Conservation (phyloP, 2,888 invertebrate species). For the Brachypalpus laphriformis region DNA sequence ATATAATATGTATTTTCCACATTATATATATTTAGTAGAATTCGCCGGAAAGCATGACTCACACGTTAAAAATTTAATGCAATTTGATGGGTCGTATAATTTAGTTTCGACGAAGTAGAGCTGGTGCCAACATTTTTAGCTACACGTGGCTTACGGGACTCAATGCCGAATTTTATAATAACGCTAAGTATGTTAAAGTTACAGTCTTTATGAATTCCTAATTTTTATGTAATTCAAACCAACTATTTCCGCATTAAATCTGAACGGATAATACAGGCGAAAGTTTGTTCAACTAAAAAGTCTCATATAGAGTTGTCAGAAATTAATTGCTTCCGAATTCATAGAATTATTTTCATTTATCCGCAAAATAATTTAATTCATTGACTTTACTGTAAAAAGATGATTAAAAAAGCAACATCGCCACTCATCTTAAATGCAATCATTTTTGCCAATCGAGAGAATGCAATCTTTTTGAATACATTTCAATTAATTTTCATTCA, state of each 20-base stretch:
- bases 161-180: slow-evolving; percentile 1
- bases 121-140: neutral
- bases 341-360: no score
- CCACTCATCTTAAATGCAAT: no score
- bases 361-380: no score
- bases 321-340: no score
- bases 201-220: neutral
- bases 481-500: no score
- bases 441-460: no score
- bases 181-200: neutral
- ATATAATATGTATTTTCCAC: neutral
- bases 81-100: neutral
- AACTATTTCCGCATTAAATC: neutral
- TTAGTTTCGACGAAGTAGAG: neutral
- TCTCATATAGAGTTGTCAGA: no score
- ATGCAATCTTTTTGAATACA: no score
- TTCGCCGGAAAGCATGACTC: neutral
- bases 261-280: neutral
- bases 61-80: neutral
- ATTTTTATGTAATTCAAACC: neutral
- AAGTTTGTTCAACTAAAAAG: no score
- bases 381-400: no score
- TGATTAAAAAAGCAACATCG: no score
- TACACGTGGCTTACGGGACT: neutral
- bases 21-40: neutral